phyloP scores from a whole-genome alignment of 2,888 invertebrate species.

The Agrilus cyanescens region DNA sequence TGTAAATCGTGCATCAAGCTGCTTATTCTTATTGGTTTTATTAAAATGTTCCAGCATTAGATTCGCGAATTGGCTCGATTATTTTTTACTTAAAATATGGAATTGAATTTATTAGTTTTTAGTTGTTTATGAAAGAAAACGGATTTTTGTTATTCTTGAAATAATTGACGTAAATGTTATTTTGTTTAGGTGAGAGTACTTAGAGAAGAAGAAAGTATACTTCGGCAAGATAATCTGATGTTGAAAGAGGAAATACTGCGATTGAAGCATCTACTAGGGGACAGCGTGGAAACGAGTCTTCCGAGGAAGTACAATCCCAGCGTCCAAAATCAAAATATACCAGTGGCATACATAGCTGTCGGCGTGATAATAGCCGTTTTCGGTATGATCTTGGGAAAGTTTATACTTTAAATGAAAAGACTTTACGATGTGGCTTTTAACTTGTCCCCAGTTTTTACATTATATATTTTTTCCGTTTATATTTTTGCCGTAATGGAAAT shows the following conservation, averaged over 20 bases:
- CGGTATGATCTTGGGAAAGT: slow-evolving; percentile 70
- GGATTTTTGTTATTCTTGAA: neutral
- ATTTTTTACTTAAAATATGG: too few relatives aligned
- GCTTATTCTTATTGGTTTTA: too few relatives aligned
- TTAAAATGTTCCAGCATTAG: too few relatives aligned
- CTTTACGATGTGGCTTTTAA: slow-evolving; percentile 18
- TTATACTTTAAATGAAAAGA: slow-evolving; percentile 55
- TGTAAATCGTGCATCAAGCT: too few relatives aligned
- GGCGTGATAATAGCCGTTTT: slow-evolving; percentile 57
- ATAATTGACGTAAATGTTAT: neutral
- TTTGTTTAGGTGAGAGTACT: slow-evolving; percentile 52
- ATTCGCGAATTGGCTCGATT: too few relatives aligned
- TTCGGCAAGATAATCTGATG: slow-evolving; percentile 76
- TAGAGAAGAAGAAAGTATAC: slow-evolving; percentile 63
- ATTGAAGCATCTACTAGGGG: slow-evolving; percentile 40
- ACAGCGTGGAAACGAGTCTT: slow-evolving; percentile 27
- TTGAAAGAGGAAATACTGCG: slow-evolving; percentile 65
- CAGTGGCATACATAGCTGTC: slow-evolving; percentile 51
- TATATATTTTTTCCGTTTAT: slow-evolving; percentile 25
- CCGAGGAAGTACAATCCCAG: slow-evolving; percentile 44
- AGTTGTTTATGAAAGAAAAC: neutral
- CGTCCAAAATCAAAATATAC: slow-evolving; percentile 43
- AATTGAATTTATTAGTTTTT: neutral
- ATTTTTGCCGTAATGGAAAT: slow-evolving; percentile 1
- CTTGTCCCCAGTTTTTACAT: slow-evolving; percentile 29